A percentile compares a stretch with the other conserved stretches of the same genome.
phyloP scores from a whole-genome alignment of 2,888 invertebrate species.

The Drosophila anomalipes region DNA sequence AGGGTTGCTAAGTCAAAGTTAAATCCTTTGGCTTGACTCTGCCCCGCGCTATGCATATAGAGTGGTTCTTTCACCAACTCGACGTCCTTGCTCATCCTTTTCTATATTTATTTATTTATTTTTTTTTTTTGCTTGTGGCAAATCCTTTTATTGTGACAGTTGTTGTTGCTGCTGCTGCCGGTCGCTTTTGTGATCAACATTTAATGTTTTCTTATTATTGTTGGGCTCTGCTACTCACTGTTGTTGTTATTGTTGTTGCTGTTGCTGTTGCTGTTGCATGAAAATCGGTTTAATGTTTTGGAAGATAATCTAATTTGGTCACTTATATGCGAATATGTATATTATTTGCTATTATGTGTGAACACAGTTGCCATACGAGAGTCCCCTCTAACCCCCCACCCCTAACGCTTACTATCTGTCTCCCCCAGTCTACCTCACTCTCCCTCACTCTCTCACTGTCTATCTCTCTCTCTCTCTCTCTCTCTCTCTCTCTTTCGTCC shows the following conservation, averaged over 20 bases:
- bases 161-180: constrained; percentile 64
- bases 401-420: background rate
- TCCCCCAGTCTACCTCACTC: background rate
- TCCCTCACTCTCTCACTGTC: background rate
- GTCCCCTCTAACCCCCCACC: background rate
- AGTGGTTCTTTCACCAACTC: constrained; percentile 23
- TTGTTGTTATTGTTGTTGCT: constrained; percentile 24
- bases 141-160: constrained; percentile 79
- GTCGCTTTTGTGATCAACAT: constrained; percentile 75
- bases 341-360: constrained; percentile 80
- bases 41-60: constrained; percentile 26
- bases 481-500: background rate
- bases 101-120: background rate
- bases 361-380: constrained; percentile 26
- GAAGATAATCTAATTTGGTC: constrained; percentile 85
- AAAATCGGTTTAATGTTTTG: constrained; percentile 84
- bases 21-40: constrained; percentile 59
- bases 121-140: constrained; percentile 48
- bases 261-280: constrained; percentile 41
- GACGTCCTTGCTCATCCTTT: constrained; percentile 31
- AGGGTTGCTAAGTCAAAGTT: constrained; percentile 63
- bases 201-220: constrained; percentile 77
- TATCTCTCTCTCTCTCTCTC: background rate
- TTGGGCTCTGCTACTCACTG: constrained; percentile 23
- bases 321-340: constrained; percentile 84